Percentiles rank a stretch among this genome's conserved stretches.
Conservation (phyloP, 2,888 invertebrate genomes). For the Cyrtodaria siliqua region DNA sequence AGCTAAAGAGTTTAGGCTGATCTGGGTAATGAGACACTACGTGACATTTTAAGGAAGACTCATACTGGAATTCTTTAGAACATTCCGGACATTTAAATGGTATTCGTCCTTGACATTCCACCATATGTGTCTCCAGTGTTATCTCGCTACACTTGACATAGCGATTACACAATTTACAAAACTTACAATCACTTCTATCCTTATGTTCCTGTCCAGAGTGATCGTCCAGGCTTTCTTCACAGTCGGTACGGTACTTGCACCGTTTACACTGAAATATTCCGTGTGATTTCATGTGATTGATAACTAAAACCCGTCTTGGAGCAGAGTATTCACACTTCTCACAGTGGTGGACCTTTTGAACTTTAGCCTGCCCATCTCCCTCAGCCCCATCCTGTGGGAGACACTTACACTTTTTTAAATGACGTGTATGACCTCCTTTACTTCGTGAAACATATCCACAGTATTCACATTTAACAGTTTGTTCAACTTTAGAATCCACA, state of each 20-base stretch:
- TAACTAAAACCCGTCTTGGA: conserved; percentile 81
- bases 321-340: conserved; percentile 80
- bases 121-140: conserved; percentile 81
- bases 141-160: conserved; percentile 78
- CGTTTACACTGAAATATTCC: conserved; percentile 81
- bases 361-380: conserved; percentile 28
- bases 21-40: conserved; percentile 81
- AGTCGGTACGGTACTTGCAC: conserved; percentile 78
- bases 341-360: conserved; percentile 66
- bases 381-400: conserved; percentile 28
- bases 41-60: conserved; percentile 82
- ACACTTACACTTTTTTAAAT: conserved; percentile 68
- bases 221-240: conserved; percentile 74
- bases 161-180: conserved; percentile 82
- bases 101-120: conserved; percentile 79
- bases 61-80: conserved; percentile 83
- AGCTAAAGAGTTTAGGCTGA: conserved; percentile 79
- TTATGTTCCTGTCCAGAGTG: conserved; percentile 80
- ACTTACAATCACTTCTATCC: conserved; percentile 80
- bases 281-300: conserved; percentile 82
- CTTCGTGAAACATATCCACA: conserved; percentile 69
- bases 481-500: conserved; percentile 21
- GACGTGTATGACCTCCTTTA: conserved; percentile 71
- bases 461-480: conserved; percentile 54
- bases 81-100: conserved; percentile 82